Base-by-base conservation (phyloP, 2,797 vertebrate species). In the Gymnocypris eckloni region DNA sequence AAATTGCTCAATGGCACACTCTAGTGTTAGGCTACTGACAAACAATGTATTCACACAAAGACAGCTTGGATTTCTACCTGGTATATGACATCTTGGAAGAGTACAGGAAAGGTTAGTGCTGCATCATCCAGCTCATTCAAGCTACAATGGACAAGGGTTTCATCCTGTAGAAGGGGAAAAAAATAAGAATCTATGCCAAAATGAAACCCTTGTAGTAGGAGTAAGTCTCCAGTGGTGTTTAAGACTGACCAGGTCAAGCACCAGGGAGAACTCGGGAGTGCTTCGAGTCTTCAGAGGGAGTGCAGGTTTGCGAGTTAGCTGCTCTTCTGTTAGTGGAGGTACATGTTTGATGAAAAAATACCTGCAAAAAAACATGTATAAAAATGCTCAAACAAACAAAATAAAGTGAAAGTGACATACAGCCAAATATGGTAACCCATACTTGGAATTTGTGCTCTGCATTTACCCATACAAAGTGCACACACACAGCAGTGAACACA, bases 1-100 rank as follows among this genome's bases (percentile, higher is more conserved):
- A 78, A 67, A 76, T 76, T 50, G 39, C 37, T 79, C 76, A 89
- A 79, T 54, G 79, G 66, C 76, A 0, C 92, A 92, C 90, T 89
- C 93, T 93, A 87, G 89, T 91, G 92, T 91, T 50, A 45, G 15
- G 37, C 22, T 71, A 71, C 20, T 85, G 41, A 79, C 70, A 81
- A 71, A 12, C 33, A 56, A 71, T 37, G 41, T n/a, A 37, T 15
- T 82, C 43, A 56, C 22, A 69, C 33, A 78, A 54, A 67, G 45
- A 73, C 25, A n/a, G 45, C 48, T 41, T 20, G 28, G 50, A 59
- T n/a, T 33, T 69, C 1, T 93, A 97, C 98, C 97, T 99, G 98
- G 95, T 99, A 99, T 95, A 99, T 99, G 91, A 99, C 98, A 93
- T 99, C 98, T 95, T 99, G 98, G 91, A 99, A 99, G 92, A 99